These are phyloP conservation scores for Nothobranchius furzeri DNA, from an alignment of 2,113 vertebrate genomes.

Conservation along the genomic window DNA sequence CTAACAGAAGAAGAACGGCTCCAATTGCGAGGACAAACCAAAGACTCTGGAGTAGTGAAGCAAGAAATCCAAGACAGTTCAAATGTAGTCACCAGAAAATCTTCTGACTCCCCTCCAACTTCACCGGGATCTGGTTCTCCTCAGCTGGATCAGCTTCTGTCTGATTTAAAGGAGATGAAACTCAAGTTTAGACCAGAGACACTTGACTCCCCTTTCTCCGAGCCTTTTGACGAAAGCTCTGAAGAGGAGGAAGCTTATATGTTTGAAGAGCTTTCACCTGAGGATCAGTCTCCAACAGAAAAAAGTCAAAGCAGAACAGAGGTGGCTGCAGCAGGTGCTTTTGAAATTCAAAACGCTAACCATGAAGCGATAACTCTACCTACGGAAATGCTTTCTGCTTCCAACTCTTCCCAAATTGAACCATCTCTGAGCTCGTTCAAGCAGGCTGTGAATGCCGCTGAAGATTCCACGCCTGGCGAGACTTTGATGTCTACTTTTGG, in stretches of 20 bases:
- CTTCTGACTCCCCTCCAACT: slow-evolving; percentile 31
- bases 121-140: slow-evolving; percentile 41
- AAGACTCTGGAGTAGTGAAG: slow-evolving; percentile 17
- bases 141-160: slow-evolving; percentile 57
- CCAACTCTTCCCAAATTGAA: slow-evolving; percentile 33
- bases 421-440: background rate
- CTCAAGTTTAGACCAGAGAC: slow-evolving; percentile 38
- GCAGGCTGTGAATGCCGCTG: slow-evolving; percentile 10
- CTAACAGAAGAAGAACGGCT: slow-evolving; percentile 18
- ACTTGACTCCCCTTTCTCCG: slow-evolving; percentile 13
- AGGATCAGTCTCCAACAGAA: slow-evolving; percentile 18
- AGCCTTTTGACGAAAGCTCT: slow-evolving; percentile 26
- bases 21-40: slow-evolving; percentile 12
- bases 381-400: background rate
- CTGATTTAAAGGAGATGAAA: slow-evolving; percentile 59
- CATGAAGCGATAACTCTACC: background rate
- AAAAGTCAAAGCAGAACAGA: background rate
- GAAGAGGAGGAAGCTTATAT: slow-evolving; percentile 18
- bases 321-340: slow-evolving; percentile 4
- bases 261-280: slow-evolving; percentile 35
- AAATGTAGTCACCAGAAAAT: slow-evolving; percentile 27
- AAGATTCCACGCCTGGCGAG: slow-evolving; percentile 14
- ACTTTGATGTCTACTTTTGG: slow-evolving; percentile 2
- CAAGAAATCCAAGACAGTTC: slow-evolving; percentile 33
- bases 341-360: background rate